Base-by-base conservation (phyloP, 2,888 invertebrate species). In the Julus scanicus region DNA sequence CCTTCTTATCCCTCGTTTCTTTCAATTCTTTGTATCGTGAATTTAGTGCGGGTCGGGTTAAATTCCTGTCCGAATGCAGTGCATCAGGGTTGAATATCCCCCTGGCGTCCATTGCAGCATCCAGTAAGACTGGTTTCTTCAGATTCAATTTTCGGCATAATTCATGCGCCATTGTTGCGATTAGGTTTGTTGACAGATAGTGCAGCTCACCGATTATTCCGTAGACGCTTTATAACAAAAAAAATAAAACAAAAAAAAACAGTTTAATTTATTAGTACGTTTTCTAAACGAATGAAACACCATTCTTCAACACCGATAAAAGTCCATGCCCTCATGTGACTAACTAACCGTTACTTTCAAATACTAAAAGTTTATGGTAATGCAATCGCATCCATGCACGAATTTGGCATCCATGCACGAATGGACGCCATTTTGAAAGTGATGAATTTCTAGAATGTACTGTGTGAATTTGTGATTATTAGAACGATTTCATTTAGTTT, bases 11-110 rank as follows among this genome's bases (percentile, higher is more conserved):
- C 57, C 71, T n/a, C 71, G 8, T 29, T 29, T 29, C 71, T 71
- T 29, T n/a, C 71, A 1, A 11, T 29, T 29, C 71, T 71, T 29
- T 29, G 29, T 29, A 29, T 11, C 29, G 29, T 11, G 71, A 71
- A 71, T 71, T 71, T 71, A 71, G 71, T 71, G 71, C 71, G 29
- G 71, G 71, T 71, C 71, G 71, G 71, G 71, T 71, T 71, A 71
- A 71, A 71, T 71, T 71, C 71, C 71, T 29, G 9, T 1, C 3
- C 11, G 29, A 9, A 29, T 29, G 6, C 71, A 29, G 29, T 71
- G 71, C 71, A 71, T 71, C 71, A 71, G 71, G 71, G 71, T 71
- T 71, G 29, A 71, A 63, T 20, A 71, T 71, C 71, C 71, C 71
- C 29, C 71, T 71, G 71, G 71, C 63, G 20, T 20, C 9, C 63